Evolutionary conservation across 1,140 invertebrate species (phyloP).

Genomic region (Trialeurodes vaporariorum): DNA sequence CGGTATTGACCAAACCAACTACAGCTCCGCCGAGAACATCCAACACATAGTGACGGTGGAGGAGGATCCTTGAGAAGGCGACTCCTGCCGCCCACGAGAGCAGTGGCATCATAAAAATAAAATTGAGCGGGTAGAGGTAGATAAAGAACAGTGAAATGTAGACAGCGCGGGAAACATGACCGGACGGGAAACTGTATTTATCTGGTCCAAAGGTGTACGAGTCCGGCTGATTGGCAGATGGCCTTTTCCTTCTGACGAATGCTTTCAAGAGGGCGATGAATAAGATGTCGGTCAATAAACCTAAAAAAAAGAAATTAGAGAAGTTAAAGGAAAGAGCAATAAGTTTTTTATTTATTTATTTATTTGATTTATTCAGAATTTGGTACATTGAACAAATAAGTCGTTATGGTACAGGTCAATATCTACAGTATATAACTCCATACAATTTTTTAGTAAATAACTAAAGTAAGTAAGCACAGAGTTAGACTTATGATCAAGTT

Average conservation of each 20-base stretch:
- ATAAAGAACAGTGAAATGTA: slow-evolving; percentile 62
- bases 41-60: slow-evolving; percentile 73
- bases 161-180: slow-evolving; percentile 78
- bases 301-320: slow-evolving; percentile 49
- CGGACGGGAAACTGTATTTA: slow-evolving; percentile 91
- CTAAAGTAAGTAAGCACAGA: too few relatives aligned
- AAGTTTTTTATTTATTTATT: too few relatives aligned
- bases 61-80: slow-evolving; percentile 61
- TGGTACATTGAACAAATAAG: too few relatives aligned
- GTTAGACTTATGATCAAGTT: too few relatives aligned
- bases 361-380: too few relatives aligned
- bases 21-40: slow-evolving; percentile 67
- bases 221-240: slow-evolving; percentile 48
- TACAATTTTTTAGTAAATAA: too few relatives aligned
- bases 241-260: slow-evolving; percentile 58
- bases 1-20: slow-evolving; percentile 41
- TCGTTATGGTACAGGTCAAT: too few relatives aligned
- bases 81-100: slow-evolving; percentile 63
- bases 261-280: slow-evolving; percentile 72
- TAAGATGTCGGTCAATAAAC: slow-evolving; percentile 75
- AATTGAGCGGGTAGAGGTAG: slow-evolving; percentile 41
- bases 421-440: too few relatives aligned
- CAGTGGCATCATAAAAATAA: slow-evolving; percentile 47
- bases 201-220: slow-evolving; percentile 58
- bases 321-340: too few relatives aligned